Percentiles rank a stretch among this genome's conserved stretches.
These are phyloP conservation scores for Dipodomys ordii DNA, from an alignment of 2,113 vertebrate species.

Conservation along the genomic window DNA sequence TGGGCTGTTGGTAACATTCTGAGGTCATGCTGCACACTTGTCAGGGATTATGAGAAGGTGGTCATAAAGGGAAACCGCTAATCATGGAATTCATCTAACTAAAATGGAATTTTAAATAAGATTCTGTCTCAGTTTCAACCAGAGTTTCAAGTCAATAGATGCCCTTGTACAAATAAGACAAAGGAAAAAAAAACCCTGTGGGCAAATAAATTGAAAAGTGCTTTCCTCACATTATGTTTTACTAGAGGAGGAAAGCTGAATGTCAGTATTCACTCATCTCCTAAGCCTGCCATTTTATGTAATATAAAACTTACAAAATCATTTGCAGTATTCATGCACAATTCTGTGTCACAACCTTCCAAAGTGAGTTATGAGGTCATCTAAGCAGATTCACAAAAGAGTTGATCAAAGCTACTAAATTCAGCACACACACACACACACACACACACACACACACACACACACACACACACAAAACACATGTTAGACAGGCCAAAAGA, in stretches of 20 bases:
- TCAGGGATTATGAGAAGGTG: neutral
- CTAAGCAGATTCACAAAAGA: neutral
- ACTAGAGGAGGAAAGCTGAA: neutral
- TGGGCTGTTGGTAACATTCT: slow-evolving; percentile 20
- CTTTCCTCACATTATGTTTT: neutral
- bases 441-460: neutral
- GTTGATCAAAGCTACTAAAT: neutral
- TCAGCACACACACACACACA: neutral
- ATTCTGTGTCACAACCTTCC: neutral
- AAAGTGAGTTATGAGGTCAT: slow-evolving; percentile 2
- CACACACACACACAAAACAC: neutral
- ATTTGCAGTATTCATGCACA: neutral
- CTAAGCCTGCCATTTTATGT: neutral
- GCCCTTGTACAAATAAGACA: neutral
- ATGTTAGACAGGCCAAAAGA: neutral
- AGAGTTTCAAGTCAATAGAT: neutral
- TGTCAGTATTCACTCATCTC: neutral
- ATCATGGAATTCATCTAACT: neutral
- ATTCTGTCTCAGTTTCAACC: slow-evolving; percentile 13
- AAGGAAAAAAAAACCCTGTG: neutral
- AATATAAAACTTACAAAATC: neutral
- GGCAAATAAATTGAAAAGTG: neutral
- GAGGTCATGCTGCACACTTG: neutral
- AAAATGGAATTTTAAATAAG: neutral
- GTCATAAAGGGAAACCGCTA: neutral